Base-by-base conservation (phyloP, 2,113 vertebrate species). In the Neogobius melanostomus region DNA sequence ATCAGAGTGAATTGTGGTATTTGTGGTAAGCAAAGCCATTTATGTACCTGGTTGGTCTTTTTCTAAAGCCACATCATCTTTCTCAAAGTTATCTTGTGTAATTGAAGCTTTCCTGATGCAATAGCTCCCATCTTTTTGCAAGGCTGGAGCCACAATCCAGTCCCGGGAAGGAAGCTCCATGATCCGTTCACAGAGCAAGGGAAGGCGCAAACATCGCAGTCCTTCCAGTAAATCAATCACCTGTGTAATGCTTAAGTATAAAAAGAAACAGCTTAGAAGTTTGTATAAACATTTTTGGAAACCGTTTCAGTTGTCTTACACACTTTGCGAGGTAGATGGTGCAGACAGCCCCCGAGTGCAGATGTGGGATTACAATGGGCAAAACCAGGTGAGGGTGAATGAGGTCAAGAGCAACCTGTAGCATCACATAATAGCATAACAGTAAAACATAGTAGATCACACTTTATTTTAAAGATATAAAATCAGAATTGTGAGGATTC, bases 311-410 rank as follows among this genome's bases (percentile, higher is more conserved):
- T 21, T 48, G 11, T 46, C 17, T 16, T 16, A 95, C 95, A 89
- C 88, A 98, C 97, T 97, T 98, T 52, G 94, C 93, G 65, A 97
- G 84, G 88, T 98, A 98, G 51, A 96, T 88, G 3, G 92, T 90
- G 11, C 96, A 98, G 12, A 97, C 87, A 0, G 90, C 95, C 53
- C 96, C 95, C 0, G 89, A 78, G 79, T 97, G 94, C 76, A 98
- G 93, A 77, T 89, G 88, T 67, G 89, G 87, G 49, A 90, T 76
- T 68, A 96, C 82, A 6, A 85, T 71, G 66, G 92, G 89, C 71
- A 98, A 90, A 72, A 91, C 95, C 64, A 93, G 83, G 44, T 97
- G 95, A 69, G 96, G 97, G 71, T 77, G 82, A 45, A 95, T 28
- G 93, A 98, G 91, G 88, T 98, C 96, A 67, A 98, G 89, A 87